Evolutionary conservation across 2,113 vertebrate genomes (phyloP).

Genomic region (Lethenteron reissneri): DNA sequence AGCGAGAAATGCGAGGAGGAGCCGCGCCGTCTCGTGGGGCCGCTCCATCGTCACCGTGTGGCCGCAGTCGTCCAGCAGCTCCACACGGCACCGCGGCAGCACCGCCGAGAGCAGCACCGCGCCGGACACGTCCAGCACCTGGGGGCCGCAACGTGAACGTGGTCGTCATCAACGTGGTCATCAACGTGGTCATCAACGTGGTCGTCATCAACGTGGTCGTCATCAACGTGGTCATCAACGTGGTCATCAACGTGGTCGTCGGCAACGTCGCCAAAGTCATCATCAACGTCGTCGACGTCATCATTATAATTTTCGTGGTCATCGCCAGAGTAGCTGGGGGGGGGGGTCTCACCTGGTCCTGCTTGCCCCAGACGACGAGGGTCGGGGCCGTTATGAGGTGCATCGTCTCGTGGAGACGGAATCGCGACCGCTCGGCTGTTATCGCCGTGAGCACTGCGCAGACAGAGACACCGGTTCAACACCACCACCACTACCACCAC

Average conservation of each 20-base stretch:
- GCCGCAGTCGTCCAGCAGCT: constrained; percentile 64
- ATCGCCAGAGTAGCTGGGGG: too few species aligned
- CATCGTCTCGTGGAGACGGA: constrained; percentile 47
- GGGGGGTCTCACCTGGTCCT: constrained; percentile 47
- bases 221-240: too few species aligned
- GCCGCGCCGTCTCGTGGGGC: constrained; percentile 51
- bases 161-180: too few species aligned
- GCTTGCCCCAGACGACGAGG: constrained; percentile 75
- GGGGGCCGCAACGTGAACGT: neutral
- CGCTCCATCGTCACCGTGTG: constrained; percentile 61
- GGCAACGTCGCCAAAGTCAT: too few species aligned
- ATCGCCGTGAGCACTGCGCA: constrained; percentile 55
- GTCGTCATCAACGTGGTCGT: too few species aligned
- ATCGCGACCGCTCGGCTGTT: constrained; percentile 35
- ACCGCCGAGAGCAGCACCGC: constrained; percentile 31
- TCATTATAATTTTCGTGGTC: too few species aligned
- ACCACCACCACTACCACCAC: too few species aligned
- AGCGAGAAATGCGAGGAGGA: constrained; percentile 39
- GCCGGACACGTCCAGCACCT: constrained; percentile 71
- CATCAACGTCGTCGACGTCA: too few species aligned
- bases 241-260: too few species aligned
- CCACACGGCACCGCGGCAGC: constrained; percentile 36
- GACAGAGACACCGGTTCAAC: neutral
- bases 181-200: too few species aligned
- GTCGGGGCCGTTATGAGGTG: constrained; percentile 45